Evolutionary conservation across 1,140 invertebrate genomes (phyloP), one percentile per base, ranked within the genome.

Genomic region (Holcopasites calliopsidis): DNA sequence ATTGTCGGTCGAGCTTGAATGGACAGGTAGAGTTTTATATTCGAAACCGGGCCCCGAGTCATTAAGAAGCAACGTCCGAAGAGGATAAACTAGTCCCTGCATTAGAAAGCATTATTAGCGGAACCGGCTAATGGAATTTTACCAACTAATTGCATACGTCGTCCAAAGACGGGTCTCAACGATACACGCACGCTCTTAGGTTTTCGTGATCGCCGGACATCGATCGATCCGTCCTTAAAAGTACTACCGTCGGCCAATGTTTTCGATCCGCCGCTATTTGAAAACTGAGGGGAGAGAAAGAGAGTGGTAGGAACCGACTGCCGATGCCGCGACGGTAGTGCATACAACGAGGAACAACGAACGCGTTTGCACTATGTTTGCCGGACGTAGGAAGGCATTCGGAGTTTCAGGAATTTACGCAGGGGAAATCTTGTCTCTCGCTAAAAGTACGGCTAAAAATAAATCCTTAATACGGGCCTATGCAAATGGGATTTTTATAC

Each of bases 401-500:
- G n/a, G 38, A 58, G 61, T 69, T 57, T 40, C 66, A 47, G 60
- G 52, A 42, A 18, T 73, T 60, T 35, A 44, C n/a, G 40, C 31
- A 13, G 40, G 26, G 68, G 4, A 38, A 50, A 61, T 44, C 21
- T 28, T 35, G 40, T 40, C 23, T 62, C 18, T 8, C 11, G 8
- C 26, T 47, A 44, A 52, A 47, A 64, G 62, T 40, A 42, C 42
- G 52, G 40, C 11, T 71, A 66, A 55, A 69, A 75, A 28, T 52
- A 64, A 31, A 50, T 57, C 65, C 76, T 72, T 80, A 74, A 78
- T 81, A 62, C 77, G 72, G 58, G 33, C 77, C 79, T 81, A 81
- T 80, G 79, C 71, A 80, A 82, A 82, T 79, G 65, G n/a, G 72
- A 82, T 80, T 69, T 77, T 50, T 82, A 52, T 82, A 82, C 80